These are phyloP conservation scores for Amblyornis subalaris DNA, from an alignment of 2,113 vertebrate genomes.

Conservation along the genomic window DNA sequence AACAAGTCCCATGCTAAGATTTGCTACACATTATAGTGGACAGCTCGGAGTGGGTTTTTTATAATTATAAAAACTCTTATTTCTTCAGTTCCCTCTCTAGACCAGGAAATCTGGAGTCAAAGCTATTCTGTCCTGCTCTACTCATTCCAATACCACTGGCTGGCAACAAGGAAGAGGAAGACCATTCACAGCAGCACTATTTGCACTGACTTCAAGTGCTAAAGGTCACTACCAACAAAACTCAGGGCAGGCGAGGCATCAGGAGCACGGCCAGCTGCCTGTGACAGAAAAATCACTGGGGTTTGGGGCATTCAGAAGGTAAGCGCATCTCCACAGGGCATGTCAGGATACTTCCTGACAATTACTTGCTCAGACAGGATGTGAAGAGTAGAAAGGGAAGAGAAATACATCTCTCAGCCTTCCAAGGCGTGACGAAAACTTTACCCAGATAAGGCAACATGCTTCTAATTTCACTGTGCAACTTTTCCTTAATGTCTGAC, in stretches of 20 bases:
- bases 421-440: not conserved
- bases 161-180: not conserved
- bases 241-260: not conserved
- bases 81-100: not conserved
- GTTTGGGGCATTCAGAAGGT: not conserved
- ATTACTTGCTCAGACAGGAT: not conserved
- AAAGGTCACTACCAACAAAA: not conserved
- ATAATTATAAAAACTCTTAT: not conserved
- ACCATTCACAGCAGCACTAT: not conserved
- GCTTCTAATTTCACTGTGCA: not conserved
- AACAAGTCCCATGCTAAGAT: not conserved
- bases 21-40: not conserved
- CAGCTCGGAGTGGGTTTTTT: not conserved
- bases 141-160: not conserved
- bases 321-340: not conserved
- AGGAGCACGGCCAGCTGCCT: not conserved
- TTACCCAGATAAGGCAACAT: not conserved
- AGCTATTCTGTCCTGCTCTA: not conserved
- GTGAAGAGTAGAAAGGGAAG: not conserved
- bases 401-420: not conserved
- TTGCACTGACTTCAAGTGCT: not conserved
- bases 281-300: not conserved
- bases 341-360: not conserved
- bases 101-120: not conserved
- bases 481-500: not conserved